phyloP scores from a whole-genome alignment of 1,140 invertebrate species.

The Papilio xuthus region DNA sequence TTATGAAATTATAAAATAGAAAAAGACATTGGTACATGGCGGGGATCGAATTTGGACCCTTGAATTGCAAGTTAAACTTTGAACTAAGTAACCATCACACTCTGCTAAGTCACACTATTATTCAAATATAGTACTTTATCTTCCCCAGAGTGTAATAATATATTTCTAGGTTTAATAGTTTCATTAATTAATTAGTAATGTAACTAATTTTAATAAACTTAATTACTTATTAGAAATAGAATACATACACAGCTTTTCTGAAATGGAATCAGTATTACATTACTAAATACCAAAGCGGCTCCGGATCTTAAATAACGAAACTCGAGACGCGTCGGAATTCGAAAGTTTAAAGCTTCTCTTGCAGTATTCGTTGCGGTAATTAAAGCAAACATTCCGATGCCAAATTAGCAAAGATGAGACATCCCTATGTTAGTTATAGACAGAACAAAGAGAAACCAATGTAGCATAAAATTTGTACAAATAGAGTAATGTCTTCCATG shows the following conservation, averaged over 20 bases:
- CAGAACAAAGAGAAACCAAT: not conserved
- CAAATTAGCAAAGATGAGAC: constrained; percentile 18
- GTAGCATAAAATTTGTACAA: constrained; percentile 1
- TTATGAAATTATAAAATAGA: no score
- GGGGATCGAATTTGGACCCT: no score
- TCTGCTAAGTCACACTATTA: no score
- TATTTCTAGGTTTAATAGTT: no score
- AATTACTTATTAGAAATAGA: not conserved
- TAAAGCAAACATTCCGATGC: constrained; percentile 26
- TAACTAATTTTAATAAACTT: no score
- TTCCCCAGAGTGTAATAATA: no score
- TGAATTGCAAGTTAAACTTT: no score
- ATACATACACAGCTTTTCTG: not conserved
- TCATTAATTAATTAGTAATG: no score
- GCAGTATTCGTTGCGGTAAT: constrained; percentile 22
- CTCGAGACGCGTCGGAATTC: constrained; percentile 18
- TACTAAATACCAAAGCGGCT: constrained; percentile 11
- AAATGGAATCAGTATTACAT: not conserved
- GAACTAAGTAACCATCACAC: no score
- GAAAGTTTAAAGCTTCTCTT: constrained; percentile 13
- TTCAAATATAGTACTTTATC: no score
- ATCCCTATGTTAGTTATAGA: constrained; percentile 5
- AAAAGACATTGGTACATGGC: no score
- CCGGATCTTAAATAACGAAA: constrained; percentile 12
- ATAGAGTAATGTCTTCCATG: not conserved